Percentiles rank a stretch among this genome's conserved stretches.
Evolutionary conservation across 2,113 vertebrate species (phyloP).

Genomic region (Nesospiza acunhae): DNA sequence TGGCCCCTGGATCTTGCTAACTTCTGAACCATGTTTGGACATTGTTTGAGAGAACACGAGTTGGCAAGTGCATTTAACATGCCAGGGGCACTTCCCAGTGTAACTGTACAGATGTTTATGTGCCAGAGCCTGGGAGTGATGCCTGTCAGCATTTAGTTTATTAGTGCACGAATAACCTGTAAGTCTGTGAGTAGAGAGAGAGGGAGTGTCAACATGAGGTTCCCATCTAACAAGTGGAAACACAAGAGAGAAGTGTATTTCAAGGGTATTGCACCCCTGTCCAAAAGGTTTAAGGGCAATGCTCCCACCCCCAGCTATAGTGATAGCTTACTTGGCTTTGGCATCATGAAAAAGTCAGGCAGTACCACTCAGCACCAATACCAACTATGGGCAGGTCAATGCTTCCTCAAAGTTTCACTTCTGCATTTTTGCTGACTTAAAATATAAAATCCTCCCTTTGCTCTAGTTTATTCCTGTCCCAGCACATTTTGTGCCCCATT

Average conservation of each 20-base stretch:
- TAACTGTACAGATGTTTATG: background rate
- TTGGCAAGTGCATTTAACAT: background rate
- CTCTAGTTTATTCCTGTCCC: background rate
- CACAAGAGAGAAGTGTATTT: background rate
- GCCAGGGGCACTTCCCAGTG: background rate
- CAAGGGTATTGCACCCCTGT: background rate
- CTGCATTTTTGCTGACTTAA: background rate
- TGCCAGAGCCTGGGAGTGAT: background rate
- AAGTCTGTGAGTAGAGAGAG: background rate
- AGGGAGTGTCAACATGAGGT: background rate
- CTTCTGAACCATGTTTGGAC: conserved; percentile 4
- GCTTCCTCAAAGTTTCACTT: background rate
- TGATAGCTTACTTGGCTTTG: background rate
- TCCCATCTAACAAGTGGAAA: background rate
- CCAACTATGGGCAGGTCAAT: background rate
- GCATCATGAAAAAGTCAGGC: background rate
- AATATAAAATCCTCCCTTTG: background rate
- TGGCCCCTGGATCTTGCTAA: background rate
- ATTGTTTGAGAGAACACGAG: background rate
- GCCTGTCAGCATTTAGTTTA: background rate
- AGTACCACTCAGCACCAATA: background rate
- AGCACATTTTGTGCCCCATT: background rate
- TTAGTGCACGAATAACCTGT: background rate
- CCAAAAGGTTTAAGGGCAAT: background rate
- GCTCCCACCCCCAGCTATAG: background rate